These are phyloP conservation scores for Falcunculus frontatus DNA, from an alignment of 2,113 vertebrate genomes.

Conservation along the genomic window DNA sequence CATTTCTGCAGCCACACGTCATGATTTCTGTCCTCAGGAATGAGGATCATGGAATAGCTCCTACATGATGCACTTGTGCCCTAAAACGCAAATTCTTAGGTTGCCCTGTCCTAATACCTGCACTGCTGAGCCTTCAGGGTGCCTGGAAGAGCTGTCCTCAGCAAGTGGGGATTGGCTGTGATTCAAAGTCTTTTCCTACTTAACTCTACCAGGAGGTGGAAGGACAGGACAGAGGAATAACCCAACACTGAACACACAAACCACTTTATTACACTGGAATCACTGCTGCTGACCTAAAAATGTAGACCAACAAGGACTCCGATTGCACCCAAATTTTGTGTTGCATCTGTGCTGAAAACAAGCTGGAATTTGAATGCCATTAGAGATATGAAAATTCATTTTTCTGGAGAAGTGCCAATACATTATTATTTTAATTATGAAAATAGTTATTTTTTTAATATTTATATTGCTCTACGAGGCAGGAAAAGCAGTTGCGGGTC, in stretches of 20 bases:
- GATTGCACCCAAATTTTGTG: not conserved
- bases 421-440: not conserved
- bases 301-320: not conserved
- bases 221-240: not conserved
- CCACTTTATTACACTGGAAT: not conserved
- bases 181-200: not conserved
- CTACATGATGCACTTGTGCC: not conserved
- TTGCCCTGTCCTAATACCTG: rapidly evolving
- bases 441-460: not conserved
- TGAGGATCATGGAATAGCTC: rapidly evolving
- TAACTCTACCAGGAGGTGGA: rapidly evolving
- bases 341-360: not conserved
- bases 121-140: no score
- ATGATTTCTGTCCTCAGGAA: not conserved
- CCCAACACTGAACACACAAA: not conserved
- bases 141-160: not conserved
- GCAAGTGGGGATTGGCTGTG: no score
- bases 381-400: not conserved
- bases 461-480: not conserved
- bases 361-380: not conserved
- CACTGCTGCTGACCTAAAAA: not conserved
- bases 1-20: not conserved
- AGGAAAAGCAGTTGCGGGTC: not conserved
- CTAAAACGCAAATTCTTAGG: not conserved
- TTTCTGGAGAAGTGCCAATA: not conserved